These are phyloP conservation scores for Leiothrix lutea DNA, from an alignment of 2,113 vertebrate genomes.

Conservation along the genomic window DNA sequence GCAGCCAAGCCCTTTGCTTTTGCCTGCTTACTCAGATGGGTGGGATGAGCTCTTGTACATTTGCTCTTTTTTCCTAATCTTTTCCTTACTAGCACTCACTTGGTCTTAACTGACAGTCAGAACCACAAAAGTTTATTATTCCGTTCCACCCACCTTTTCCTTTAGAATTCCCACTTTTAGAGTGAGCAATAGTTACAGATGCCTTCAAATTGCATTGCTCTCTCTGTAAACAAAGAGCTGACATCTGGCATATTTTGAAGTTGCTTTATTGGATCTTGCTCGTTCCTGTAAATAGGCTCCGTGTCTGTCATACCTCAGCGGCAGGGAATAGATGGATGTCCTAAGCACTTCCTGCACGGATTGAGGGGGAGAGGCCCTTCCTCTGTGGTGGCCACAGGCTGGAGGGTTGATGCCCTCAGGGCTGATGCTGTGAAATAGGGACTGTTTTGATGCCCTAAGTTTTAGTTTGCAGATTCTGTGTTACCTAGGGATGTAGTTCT, in stretches of 20 bases:
- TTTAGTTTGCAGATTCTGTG: no score
- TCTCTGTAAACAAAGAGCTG: constrained; percentile 4
- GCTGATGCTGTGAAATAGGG: not conserved
- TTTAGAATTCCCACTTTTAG: not conserved
- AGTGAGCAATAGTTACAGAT: not conserved
- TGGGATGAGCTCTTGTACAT: constrained; percentile 11
- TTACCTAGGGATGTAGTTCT: no score
- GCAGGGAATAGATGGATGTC: not conserved
- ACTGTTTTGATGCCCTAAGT: no score
- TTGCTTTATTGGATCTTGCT: not conserved
- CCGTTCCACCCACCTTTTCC: constrained; percentile 3
- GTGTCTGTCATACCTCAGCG: not conserved
- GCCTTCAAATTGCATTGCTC: not conserved
- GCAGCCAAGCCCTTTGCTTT: not conserved
- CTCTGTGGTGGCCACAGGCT: not conserved
- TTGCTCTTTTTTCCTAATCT: not conserved
- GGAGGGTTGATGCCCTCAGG: not conserved
- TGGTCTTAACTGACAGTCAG: not conserved
- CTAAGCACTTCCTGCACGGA: not conserved
- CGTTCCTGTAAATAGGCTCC: not conserved
- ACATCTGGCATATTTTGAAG: constrained; percentile 44
- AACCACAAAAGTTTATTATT: not conserved
- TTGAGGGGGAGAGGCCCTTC: not conserved
- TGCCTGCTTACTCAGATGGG: constrained; percentile 12
- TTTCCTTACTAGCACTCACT: not conserved